Evolutionary conservation across 2,797 vertebrate species (phyloP).

Genomic region (Gymnothorax reevesii): DNA sequence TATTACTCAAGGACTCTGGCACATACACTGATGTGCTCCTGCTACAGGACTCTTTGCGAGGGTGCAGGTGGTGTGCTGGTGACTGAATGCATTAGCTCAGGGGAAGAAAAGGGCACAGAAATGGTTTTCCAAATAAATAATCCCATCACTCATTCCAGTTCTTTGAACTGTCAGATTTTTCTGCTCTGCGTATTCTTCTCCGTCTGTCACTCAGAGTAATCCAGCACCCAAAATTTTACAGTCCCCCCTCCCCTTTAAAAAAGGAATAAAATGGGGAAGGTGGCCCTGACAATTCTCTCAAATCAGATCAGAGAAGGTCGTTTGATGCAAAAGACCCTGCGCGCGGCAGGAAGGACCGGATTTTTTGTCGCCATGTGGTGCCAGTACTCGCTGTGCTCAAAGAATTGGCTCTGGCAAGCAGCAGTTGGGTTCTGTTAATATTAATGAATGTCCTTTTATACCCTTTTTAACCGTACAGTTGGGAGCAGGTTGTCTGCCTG

Average conservation of each 20-base stretch:
- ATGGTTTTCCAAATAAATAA: not conserved
- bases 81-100: not conserved
- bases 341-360: not conserved
- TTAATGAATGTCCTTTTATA: not conserved
- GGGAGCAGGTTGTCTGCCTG: not conserved
- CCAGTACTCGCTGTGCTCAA: not conserved
- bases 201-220: not conserved
- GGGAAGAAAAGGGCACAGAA: not conserved
- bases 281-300: not conserved
- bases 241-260: not conserved
- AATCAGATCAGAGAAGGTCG: not conserved
- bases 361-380: not conserved
- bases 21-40: not conserved
- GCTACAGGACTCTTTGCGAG: not conserved
- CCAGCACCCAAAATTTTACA: not conserved
- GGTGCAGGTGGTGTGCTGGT: not conserved
- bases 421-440: not conserved
- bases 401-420: not conserved
- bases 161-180: not conserved
- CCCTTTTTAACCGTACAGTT: not conserved
- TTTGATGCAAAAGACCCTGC: not conserved
- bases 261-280: not conserved
- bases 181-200: not conserved
- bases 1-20: not conserved
- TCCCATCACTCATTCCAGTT: not conserved